Evolutionary conservation across 2,797 vertebrate species (phyloP).

Genomic region (Microtus californicus): DNA sequence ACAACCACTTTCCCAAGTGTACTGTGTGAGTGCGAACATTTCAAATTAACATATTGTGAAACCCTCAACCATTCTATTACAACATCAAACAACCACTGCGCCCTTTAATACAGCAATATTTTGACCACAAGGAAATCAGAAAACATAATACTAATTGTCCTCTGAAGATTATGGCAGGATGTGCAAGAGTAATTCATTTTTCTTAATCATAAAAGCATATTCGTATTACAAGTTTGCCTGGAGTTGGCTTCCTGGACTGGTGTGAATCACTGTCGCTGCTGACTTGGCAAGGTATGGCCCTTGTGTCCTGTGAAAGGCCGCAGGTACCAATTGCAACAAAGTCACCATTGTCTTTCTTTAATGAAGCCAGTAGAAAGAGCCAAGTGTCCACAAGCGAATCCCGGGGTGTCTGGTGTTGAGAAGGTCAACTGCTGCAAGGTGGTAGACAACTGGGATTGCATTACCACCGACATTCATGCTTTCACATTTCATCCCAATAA

Average conservation of each 20-base stretch:
- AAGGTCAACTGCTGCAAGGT: constrained; percentile 69
- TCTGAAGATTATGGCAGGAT: constrained; percentile 20
- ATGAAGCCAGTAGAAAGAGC: constrained; percentile 65
- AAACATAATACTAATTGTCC: constrained; percentile 50
- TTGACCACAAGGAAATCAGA: constrained; percentile 52
- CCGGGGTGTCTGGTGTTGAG: constrained; percentile 47
- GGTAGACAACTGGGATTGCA: constrained; percentile 53
- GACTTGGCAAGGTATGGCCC: constrained; percentile 67
- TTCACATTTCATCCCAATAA: constrained; percentile 69
- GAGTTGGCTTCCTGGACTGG: constrained; percentile 69
- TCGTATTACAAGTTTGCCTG: constrained; percentile 60
- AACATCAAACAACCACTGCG: neutral
- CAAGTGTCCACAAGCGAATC: constrained; percentile 78
- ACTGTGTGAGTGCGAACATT: neutral
- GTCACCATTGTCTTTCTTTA: constrained; percentile 73
- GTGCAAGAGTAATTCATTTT: constrained; percentile 44
- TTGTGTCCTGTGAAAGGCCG: constrained; percentile 46
- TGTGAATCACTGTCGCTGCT: constrained; percentile 48
- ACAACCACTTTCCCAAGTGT: neutral
- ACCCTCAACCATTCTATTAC: constrained; percentile 32
- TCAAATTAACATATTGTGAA: constrained; percentile 46
- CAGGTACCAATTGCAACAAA: constrained; percentile 72
- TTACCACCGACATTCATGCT: constrained; percentile 62
- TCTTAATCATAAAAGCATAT: constrained; percentile 55
- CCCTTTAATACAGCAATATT: constrained; percentile 11